phyloP scores from a whole-genome alignment of 2,888 invertebrate species.

The Blastobasis lacticolella region DNA sequence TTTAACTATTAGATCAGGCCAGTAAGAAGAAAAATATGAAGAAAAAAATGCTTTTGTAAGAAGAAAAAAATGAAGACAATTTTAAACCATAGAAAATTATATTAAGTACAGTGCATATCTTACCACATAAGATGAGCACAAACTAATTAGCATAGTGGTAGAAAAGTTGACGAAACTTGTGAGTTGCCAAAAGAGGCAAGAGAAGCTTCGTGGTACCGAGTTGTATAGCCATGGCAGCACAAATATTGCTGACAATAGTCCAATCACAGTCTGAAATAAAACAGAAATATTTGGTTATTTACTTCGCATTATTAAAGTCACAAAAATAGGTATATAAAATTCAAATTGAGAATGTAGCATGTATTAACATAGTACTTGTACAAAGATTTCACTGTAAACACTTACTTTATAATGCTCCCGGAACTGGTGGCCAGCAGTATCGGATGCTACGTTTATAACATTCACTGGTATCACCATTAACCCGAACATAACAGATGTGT shows the following conservation, averaged over 20 bases:
- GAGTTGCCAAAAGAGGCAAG: constrained; percentile 74
- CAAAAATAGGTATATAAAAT: not conserved
- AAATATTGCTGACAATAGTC: constrained; percentile 54
- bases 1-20: too few relatives aligned
- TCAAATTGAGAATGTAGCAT: not conserved
- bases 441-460: constrained; percentile 83
- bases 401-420: constrained; percentile 75
- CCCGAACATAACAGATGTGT: constrained; percentile 77
- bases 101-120: constrained; percentile 22
- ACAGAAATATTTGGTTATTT: not conserved
- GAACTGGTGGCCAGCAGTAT: constrained; percentile 81
- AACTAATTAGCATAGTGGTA: constrained; percentile 63
- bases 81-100: too few relatives aligned
- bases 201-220: constrained; percentile 79
- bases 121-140: constrained; percentile 72
- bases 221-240: constrained; percentile 78
- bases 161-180: constrained; percentile 57
- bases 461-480: constrained; percentile 81
- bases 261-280: constrained; percentile 55
- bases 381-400: not conserved
- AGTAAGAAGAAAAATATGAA: too few relatives aligned
- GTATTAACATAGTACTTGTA: not conserved
- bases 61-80: too few relatives aligned
- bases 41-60: too few relatives aligned
- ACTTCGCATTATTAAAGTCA: not conserved